These are phyloP conservation scores for Cairina moschata DNA, from an alignment of 2,113 vertebrate species.

Conservation along the genomic window DNA sequence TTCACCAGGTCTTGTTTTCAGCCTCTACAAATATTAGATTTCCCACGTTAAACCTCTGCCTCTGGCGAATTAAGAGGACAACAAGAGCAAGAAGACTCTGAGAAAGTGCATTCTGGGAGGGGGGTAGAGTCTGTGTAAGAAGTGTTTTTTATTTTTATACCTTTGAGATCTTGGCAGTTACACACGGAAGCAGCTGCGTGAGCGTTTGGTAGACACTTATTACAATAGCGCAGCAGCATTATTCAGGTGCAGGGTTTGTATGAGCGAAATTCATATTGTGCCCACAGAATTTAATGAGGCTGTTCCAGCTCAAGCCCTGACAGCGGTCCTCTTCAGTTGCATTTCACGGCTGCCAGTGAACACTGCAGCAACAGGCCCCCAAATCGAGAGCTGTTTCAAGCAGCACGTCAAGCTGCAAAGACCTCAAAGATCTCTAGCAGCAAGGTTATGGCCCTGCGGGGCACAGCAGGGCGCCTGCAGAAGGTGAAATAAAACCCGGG, in stretches of 20 bases:
- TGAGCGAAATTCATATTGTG: not conserved
- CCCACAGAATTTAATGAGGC: not conserved
- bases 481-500: not conserved
- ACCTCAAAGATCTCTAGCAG: not conserved
- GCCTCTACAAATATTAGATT: not conserved
- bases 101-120: not conserved
- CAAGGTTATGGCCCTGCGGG: not conserved
- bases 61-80: not conserved
- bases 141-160: not conserved
- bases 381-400: not conserved
- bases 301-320: not conserved
- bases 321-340: not conserved
- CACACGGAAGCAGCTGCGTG: not conserved
- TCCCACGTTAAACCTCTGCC: not conserved
- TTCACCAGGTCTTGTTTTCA: not conserved
- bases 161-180: not conserved
- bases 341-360: not conserved
- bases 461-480: not conserved
- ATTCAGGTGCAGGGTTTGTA: not conserved
- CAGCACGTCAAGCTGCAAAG: not conserved
- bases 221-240: not conserved
- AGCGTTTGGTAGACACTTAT: not conserved
- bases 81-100: not conserved
- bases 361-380: not conserved
- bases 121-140: not conserved